These are phyloP conservation scores for Pristionchus japonicus DNA, from an alignment of 2,888 invertebrate species.

Conservation along the genomic window DNA sequence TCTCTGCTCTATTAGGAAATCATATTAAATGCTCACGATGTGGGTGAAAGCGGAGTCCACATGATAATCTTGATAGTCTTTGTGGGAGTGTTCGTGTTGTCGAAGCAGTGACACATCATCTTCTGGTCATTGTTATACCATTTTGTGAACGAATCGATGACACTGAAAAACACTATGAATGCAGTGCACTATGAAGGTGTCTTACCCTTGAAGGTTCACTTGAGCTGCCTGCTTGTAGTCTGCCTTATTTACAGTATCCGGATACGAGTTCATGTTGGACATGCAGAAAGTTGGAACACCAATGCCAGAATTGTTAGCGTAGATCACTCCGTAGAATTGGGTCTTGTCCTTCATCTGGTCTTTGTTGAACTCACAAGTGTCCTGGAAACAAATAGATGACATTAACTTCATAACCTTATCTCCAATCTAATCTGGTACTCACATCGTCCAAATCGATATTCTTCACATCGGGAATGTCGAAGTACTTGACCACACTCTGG, in stretches of 20 bases:
- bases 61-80: neutral
- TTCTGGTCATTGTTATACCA: neutral
- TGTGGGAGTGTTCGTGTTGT: neutral
- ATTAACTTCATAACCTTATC: neutral
- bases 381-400: too few relatives aligned
- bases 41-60: neutral
- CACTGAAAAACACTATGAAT: neutral
- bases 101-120: constrained; percentile 13
- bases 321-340: neutral
- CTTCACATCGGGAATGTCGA: neutral
- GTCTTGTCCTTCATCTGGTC: neutral
- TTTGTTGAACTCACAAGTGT: neutral
- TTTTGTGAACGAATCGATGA: neutral
- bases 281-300: constrained; percentile 11
- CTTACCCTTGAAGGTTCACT: neutral
- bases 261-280: neutral
- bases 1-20: too few relatives aligned
- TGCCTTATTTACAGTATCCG: neutral
- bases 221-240: neutral
- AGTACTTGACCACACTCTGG: neutral
- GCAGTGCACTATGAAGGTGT: neutral
- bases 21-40: neutral
- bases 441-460: constrained; percentile 8
- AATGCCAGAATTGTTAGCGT: neutral
- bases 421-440: neutral